A percentile compares a stretch with the other conserved stretches of the same genome.
Conservation (phyloP, 2,113 vertebrate species). For the Otocyon megalotis region DNA sequence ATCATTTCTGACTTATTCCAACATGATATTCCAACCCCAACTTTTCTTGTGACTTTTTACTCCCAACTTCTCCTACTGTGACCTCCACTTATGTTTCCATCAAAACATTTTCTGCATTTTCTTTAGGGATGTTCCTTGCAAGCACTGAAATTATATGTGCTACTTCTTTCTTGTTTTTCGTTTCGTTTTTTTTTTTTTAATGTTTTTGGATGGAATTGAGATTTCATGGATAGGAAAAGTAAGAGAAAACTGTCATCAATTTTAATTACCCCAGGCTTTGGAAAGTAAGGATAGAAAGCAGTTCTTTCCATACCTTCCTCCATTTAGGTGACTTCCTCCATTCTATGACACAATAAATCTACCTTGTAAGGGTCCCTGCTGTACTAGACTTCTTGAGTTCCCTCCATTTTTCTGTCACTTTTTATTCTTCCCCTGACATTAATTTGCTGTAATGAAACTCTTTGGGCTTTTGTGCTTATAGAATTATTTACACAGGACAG, state of each 20-base stretch:
- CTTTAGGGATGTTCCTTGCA: neutral
- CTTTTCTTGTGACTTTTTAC: neutral
- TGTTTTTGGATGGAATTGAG: neutral
- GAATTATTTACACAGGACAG: conserved; percentile 74
- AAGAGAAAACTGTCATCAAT: neutral
- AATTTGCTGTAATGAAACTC: conserved; percentile 80
- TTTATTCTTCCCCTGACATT: conserved; percentile 78
- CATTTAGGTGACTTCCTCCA: neutral
- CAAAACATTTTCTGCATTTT: neutral
- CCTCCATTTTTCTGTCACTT: conserved; percentile 67
- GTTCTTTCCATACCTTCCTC: neutral
- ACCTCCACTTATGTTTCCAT: neutral
- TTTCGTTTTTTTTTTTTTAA: neutral
- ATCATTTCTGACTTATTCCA: neutral
- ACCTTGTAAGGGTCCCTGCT: neutral
- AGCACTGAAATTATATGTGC: neutral
- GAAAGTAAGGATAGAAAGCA: neutral
- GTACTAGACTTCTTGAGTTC: neutral
- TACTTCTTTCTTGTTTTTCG: neutral
- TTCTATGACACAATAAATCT: neutral
- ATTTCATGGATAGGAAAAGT: neutral
- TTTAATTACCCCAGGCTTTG: neutral
- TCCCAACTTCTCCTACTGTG: neutral
- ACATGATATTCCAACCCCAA: neutral
- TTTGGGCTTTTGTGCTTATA: conserved; percentile 66